These are phyloP conservation scores for Mallotus villosus DNA, from an alignment of 2,797 vertebrate genomes.

Conservation along the genomic window DNA sequence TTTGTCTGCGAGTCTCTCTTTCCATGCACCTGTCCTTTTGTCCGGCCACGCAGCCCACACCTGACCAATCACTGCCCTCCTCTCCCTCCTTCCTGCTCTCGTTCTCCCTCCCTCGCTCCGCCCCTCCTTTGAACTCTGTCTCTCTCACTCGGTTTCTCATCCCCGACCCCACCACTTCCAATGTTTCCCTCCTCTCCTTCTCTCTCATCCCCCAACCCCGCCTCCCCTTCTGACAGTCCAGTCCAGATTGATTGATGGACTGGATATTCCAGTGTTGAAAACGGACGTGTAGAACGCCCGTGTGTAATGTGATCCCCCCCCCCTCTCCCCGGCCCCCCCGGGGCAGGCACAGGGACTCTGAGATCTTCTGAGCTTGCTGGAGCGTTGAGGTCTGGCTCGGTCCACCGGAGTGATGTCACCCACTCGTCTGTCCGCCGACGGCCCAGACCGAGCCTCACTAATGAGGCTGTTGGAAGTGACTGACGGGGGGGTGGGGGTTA, in stretches of 20 bases:
- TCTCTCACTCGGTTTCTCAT: background rate
- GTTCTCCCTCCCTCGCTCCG: background rate
- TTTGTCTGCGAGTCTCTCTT: slow-evolving; percentile 22
- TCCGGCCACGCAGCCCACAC: background rate
- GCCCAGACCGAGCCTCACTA: background rate
- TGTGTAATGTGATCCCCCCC: background rate
- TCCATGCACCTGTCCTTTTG: slow-evolving; percentile 32
- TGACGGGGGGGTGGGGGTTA: background rate
- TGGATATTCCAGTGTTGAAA: background rate
- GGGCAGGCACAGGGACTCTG: no score
- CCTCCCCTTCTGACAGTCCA: background rate
- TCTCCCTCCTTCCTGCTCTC: no score
- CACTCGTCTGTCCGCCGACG: background rate
- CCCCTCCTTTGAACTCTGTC: no score
- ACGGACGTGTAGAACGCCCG: background rate
- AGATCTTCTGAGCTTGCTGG: no score
- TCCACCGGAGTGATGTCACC: background rate
- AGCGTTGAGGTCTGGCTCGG: background rate
- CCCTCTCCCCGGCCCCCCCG: background rate
- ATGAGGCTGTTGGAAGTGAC: background rate
- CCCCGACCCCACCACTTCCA: no score
- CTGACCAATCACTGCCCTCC: background rate
- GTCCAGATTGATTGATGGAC: background rate
- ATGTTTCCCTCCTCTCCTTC: background rate
- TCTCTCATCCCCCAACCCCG: background rate